Base-by-base conservation (phyloP, 2,113 vertebrate species). In the Ophthalmolycus amberensis region DNA sequence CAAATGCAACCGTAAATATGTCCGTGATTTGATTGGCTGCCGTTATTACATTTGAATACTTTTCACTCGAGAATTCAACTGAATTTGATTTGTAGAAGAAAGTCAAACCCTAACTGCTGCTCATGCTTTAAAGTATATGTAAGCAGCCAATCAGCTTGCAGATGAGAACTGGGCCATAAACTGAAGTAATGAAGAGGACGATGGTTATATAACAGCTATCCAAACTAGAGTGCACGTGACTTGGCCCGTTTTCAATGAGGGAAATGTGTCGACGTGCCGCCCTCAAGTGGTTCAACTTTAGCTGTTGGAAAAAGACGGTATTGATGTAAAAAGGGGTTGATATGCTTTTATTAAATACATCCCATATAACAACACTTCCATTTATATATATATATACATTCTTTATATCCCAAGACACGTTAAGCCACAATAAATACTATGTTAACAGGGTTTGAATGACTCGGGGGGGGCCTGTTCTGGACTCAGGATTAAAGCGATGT, bases 221-320 rank as follows among this genome's bases (percentile, higher is more conserved):
- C 9, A 52, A n/a, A 8, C 50, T 3, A n/a, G 20, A 10, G 50
- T 10, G 9, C 20, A n/a, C 3, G 2, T 52, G 50, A n/a, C 20
- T 50, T 16, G 8, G 25, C 20, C 1, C 16, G 15, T 58, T 34
- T 38, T 38, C 38, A 64, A 6, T 6, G 7, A 27, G 52, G 25
- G 14, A 67, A 62, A 27, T 9, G 40, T 34, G 40, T 29, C 3
- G 5, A 34, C 38, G 48, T 75, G 78, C 81, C 83, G 85, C 83
- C 75, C 78, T 73, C 85, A 18, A 38, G 83, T 78, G 85, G 83
- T 38, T 62, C 15, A 67, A 52, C 9, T 34, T 2, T 16, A 10
- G 0, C 46, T 34, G 20, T 18, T 20, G n/a, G 4, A 42, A 60
- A 68, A 40, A 42, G 40, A 14, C 27, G 4, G 7, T 8, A 46